Evolutionary conservation across 2,888 invertebrate genomes (phyloP).

Genomic region (Balanococcus diminutus): DNA sequence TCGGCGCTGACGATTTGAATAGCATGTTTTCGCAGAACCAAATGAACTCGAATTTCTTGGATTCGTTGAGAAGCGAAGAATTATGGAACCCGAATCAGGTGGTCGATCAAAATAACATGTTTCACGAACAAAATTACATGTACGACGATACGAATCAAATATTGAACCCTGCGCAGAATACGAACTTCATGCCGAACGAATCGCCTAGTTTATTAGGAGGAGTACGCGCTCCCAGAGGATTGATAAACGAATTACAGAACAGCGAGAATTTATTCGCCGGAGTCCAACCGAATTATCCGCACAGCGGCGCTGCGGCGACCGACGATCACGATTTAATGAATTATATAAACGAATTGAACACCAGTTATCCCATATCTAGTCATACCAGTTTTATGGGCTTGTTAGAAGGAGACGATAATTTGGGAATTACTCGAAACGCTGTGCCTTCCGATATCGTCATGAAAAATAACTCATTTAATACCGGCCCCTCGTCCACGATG

Average conservation of each 20-base stretch:
- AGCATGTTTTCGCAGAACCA: background rate
- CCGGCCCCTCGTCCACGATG: background rate
- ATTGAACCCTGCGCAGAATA: background rate
- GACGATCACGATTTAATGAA: constrained; percentile 22
- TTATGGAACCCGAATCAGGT: constrained; percentile 31
- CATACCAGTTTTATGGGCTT: constrained; percentile 54
- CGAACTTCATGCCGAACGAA: constrained; percentile 18
- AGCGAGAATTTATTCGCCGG: constrained; percentile 37
- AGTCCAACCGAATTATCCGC: constrained; percentile 9
- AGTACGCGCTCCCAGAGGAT: background rate
- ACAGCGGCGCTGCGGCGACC: background rate
- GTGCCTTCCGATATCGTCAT: background rate
- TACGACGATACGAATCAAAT: constrained; percentile 35
- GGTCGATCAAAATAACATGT: constrained; percentile 27
- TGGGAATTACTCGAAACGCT: background rate
- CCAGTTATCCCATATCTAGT: constrained; percentile 17
- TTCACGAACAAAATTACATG: constrained; percentile 32
- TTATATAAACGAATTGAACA: constrained; percentile 30
- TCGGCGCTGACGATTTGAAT: constrained; percentile 3
- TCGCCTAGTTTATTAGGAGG: constrained; percentile 17
- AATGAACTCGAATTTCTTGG: constrained; percentile 22
- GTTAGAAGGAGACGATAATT: constrained; percentile 42
- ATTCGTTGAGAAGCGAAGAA: constrained; percentile 14
- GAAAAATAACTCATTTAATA: background rate
- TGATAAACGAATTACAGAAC: constrained; percentile 24